Evolutionary conservation across 2,113 vertebrate genomes (phyloP).

Genomic region (Brienomyrus longianalis): DNA sequence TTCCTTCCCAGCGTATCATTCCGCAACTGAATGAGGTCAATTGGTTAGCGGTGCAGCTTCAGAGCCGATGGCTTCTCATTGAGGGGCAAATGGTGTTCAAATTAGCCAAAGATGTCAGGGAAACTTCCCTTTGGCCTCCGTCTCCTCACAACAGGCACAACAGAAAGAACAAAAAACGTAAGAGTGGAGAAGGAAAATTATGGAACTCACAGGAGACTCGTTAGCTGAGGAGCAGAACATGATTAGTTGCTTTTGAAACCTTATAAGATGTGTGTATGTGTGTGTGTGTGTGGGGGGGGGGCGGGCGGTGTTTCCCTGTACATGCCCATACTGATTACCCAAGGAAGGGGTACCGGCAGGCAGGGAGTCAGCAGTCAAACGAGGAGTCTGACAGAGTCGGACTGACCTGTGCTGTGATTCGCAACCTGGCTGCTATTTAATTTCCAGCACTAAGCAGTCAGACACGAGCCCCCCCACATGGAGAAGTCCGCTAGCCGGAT

Average conservation of each 20-base stretch:
- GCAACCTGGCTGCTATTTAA: neutral
- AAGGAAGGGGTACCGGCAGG: neutral
- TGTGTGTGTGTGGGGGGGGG: no score
- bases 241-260: neutral
- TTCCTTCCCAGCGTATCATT: conserved; percentile 67
- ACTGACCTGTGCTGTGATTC: neutral
- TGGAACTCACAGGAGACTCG: neutral
- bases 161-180: neutral
- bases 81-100: conserved; percentile 71
- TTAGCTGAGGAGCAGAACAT: neutral
- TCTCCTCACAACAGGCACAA: neutral
- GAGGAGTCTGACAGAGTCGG: neutral
- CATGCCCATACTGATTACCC: neutral
- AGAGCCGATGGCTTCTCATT: conserved; percentile 66
- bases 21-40: conserved; percentile 68
- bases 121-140: conserved; percentile 62
- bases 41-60: conserved; percentile 61
- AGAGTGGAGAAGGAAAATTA: neutral
- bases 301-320: neutral
- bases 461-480: neutral
- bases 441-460: neutral
- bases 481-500: neutral
- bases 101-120: conserved; percentile 68
- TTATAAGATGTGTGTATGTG: neutral
- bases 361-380: neutral